phyloP scores from a whole-genome alignment of 2,888 invertebrate genomes.

The Cosmia pyralina region DNA sequence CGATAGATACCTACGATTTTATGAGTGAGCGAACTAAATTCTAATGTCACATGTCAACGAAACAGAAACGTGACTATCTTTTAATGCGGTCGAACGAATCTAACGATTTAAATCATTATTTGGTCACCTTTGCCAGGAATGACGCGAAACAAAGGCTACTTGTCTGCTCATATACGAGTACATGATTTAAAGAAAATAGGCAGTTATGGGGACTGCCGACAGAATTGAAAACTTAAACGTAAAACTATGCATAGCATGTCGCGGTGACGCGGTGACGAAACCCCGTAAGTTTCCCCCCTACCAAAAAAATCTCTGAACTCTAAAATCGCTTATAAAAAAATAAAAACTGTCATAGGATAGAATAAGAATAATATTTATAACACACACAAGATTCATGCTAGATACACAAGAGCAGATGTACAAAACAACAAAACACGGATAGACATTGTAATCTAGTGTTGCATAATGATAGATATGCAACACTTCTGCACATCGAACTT shows the following conservation, averaged over 20 bases:
- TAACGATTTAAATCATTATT: neutral
- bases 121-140: neutral
- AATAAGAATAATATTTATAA: no score
- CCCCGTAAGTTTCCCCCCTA: no score
- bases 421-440: no score
- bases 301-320: no score
- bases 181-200: no score
- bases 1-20: neutral
- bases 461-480: neutral
- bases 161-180: neutral
- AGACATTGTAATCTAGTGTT: slow-evolving; percentile 2
- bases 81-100: neutral
- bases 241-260: no score
- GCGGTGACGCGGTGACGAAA: no score
- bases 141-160: neutral
- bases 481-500: neutral
- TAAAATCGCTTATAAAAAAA: neutral
- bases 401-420: no score
- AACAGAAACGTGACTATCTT: neutral
- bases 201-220: no score
- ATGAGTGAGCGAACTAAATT: neutral
- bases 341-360: neutral
- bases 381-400: no score
- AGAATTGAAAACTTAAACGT: no score
- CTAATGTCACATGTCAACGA: neutral